phyloP scores from a whole-genome alignment of 2,888 invertebrate species.

The Frankliniella fusca region DNA sequence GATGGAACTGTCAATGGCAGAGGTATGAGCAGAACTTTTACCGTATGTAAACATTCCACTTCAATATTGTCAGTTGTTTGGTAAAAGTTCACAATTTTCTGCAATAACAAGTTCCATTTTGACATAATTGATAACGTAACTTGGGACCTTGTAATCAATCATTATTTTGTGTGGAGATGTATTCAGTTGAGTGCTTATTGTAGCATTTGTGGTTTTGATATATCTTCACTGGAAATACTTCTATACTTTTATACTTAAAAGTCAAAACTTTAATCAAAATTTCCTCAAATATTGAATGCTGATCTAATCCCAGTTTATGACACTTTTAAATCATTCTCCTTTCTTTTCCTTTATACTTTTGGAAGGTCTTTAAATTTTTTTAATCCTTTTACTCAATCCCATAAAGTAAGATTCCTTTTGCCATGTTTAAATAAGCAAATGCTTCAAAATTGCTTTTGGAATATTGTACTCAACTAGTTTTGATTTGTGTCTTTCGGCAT shows the following conservation, averaged over 20 bases:
- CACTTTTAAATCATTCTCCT: too few relatives aligned
- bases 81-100: too few relatives aligned
- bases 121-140: slow-evolving; percentile 7
- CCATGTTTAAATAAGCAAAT: neutral
- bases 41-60: neutral
- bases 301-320: too few relatives aligned
- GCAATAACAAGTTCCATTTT: neutral
- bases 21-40: slow-evolving; percentile 10
- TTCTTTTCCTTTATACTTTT: neutral
- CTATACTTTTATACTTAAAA: neutral
- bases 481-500: slow-evolving; percentile 14
- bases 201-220: neutral
- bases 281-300: too few relatives aligned
- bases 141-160: neutral
- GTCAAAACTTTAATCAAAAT: too few relatives aligned
- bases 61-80: too few relatives aligned
- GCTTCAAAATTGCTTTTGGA: neutral
- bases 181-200: neutral
- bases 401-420: neutral
- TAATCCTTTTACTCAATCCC: neutral
- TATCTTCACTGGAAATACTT: neutral
- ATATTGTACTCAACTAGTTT: neutral
- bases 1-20: slow-evolving; percentile 58
- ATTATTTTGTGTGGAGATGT: neutral
- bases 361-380: neutral